These are phyloP conservation scores for Metopolophium dirhodum DNA, from an alignment of 1,140 invertebrate genomes.

Conservation along the genomic window DNA sequence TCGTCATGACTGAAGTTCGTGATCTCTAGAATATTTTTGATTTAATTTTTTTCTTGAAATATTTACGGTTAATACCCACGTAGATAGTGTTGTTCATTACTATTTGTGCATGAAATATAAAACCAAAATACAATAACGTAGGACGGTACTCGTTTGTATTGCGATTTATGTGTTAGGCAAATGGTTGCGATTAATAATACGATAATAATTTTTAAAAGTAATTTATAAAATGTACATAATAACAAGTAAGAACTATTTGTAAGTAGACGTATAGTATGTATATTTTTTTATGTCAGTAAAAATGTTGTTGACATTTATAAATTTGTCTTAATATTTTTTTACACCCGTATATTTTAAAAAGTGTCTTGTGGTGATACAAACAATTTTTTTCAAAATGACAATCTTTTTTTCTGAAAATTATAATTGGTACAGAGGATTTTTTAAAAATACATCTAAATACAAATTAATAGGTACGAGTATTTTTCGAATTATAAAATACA, in stretches of 20 bases:
- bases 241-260: not conserved
- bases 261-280: no score
- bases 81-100: not conserved
- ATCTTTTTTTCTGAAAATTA: no score
- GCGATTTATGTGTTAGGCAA: not conserved
- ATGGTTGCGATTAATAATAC: not conserved
- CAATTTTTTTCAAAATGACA: no score
- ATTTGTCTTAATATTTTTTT: no score
- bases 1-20: not conserved
- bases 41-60: not conserved
- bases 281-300: no score
- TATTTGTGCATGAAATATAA: not conserved
- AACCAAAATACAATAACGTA: not conserved
- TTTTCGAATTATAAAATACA: no score
- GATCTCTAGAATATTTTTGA: not conserved
- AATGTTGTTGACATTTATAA: no score
- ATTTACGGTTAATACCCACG: not conserved
- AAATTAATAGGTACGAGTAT: no score
- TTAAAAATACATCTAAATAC: no score
- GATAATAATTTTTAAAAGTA: not conserved
- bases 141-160: not conserved
- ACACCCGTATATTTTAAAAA: no score
- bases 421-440: no score
- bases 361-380: no score
- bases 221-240: not conserved